A percentile compares a stretch with the other conserved stretches of the same genome.
Conservation (phyloP, 2,113 vertebrate species). For the Eulemur macaco region DNA sequence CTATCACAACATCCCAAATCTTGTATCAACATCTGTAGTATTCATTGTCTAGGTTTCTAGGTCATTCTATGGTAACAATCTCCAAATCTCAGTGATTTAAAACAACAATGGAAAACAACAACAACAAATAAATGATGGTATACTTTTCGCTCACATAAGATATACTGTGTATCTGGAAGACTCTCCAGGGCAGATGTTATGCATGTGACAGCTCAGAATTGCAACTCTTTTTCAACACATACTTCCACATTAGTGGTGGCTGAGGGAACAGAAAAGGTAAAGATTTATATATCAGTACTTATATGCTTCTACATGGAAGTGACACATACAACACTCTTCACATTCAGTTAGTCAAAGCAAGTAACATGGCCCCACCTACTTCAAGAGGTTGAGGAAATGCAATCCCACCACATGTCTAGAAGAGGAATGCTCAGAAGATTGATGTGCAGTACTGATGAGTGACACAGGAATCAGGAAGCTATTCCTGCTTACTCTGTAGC, state of each 20-base stretch:
- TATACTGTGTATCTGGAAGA: neutral
- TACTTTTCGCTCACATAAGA: neutral
- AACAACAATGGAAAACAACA: neutral
- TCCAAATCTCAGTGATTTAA: neutral
- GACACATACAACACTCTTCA: neutral
- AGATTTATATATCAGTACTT: neutral
- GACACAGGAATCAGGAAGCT: neutral
- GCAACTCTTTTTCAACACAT: neutral
- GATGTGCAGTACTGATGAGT: neutral
- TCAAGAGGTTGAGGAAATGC: neutral
- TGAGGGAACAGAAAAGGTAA: neutral
- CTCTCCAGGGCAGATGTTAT: neutral
- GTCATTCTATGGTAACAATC: neutral
- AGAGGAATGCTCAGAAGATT: neutral
- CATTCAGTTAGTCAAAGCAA: neutral
- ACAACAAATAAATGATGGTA: neutral
- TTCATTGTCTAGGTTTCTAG: neutral
- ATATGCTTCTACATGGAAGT: neutral
- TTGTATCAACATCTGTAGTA: neutral
- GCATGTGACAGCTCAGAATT: fast-evolving
- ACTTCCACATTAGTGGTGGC: neutral
- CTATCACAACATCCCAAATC: neutral
- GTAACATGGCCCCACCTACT: neutral
- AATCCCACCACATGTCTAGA: neutral
- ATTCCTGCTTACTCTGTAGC: neutral